Percentiles rank a stretch among this genome's conserved stretches.
Evolutionary conservation across 2,888 invertebrate genomes (phyloP).

Genomic region (Hyppa rectilinea): DNA sequence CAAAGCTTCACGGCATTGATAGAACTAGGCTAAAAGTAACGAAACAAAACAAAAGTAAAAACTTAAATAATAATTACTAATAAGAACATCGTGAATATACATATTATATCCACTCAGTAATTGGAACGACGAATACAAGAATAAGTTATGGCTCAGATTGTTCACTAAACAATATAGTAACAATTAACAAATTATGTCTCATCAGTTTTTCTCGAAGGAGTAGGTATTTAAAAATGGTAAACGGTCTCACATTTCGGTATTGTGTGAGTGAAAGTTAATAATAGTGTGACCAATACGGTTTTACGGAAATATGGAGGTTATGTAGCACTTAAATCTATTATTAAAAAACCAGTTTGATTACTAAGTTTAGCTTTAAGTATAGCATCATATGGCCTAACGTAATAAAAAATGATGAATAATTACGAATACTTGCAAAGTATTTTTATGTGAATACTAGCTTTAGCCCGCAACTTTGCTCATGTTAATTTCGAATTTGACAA

Average conservation of each 20-base stretch:
- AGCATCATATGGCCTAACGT: background rate
- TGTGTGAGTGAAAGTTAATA: background rate
- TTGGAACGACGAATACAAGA: too few species aligned
- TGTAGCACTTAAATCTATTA: too few species aligned
- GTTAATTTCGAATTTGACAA: too few species aligned
- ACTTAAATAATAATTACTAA: too few species aligned
- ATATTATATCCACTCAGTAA: too few species aligned
- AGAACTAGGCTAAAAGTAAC: too few species aligned
- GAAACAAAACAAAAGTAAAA: too few species aligned
- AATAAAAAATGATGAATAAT: background rate
- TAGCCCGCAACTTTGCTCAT: too few species aligned
- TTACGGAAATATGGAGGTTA: background rate
- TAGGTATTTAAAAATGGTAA: background rate
- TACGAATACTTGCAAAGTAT: background rate
- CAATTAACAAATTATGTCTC: background rate
- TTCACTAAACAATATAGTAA: too few species aligned
- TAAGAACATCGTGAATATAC: too few species aligned
- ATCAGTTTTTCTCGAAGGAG: background rate
- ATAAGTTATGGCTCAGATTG: too few species aligned
- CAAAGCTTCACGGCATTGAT: too few species aligned
- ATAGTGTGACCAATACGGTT: background rate
- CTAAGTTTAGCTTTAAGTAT: background rate
- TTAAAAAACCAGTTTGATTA: background rate
- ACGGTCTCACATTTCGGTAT: background rate
- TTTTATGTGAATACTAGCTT: constrained; percentile 1